Conservation (phyloP, 2,113 vertebrate species). For the Poeciliopsis occidentalis region DNA sequence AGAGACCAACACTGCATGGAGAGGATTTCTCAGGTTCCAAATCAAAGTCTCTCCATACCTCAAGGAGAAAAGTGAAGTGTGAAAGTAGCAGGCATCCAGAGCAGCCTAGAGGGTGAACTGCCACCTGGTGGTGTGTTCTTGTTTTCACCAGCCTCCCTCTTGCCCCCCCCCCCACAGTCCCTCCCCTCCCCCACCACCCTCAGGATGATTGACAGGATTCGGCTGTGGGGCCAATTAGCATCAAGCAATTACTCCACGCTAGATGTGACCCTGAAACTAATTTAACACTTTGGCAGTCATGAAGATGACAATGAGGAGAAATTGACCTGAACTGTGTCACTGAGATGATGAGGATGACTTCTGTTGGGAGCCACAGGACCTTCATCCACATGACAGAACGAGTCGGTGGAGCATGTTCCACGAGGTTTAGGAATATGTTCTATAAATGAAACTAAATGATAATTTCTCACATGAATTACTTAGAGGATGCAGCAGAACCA, state of each 20-base stretch:
- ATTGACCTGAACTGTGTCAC: constrained; percentile 23
- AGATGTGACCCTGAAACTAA: constrained; percentile 48
- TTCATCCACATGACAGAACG: too few species aligned
- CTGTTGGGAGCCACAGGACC: constrained; percentile 7
- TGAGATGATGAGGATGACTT: constrained; percentile 9
- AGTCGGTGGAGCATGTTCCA: too few species aligned
- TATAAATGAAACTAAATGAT: too few species aligned
- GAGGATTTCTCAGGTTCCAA: constrained; percentile 12
- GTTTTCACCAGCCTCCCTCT: not conserved
- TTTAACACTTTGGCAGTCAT: constrained; percentile 37
- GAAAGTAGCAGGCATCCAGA: constrained; percentile 3
- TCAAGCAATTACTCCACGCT: constrained; percentile 34
- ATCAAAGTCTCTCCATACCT: constrained; percentile 25
- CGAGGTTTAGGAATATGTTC: too few species aligned
- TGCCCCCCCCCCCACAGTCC: too few species aligned
- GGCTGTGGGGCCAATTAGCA: constrained; percentile 54
- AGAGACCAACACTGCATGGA: constrained; percentile 15
- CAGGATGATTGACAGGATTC: constrained; percentile 45
- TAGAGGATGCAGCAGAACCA: too few species aligned
- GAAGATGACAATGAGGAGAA: constrained; percentile 14
- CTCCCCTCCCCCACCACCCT: too few species aligned
- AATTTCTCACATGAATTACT: too few species aligned
- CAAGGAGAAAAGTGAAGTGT: not conserved
- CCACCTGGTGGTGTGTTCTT: constrained; percentile 15
- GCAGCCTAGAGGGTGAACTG: too few species aligned